These are phyloP conservation scores for Carapus acus DNA, from an alignment of 2,797 vertebrate genomes.

Conservation along the genomic window DNA sequence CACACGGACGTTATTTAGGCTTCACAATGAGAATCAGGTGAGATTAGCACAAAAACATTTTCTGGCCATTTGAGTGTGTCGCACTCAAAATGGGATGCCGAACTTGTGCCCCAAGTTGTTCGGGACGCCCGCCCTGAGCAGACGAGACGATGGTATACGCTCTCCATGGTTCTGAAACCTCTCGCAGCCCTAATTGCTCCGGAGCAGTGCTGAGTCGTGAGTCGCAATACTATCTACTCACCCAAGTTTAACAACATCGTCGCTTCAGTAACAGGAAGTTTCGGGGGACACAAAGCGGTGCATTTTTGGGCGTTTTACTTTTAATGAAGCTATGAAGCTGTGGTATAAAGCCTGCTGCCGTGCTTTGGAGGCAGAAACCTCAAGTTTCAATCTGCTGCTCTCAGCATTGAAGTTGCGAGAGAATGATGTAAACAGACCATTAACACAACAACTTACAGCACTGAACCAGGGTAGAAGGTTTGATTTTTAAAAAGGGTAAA, in stretches of 20 bases:
- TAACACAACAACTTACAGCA: background rate
- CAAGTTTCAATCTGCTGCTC: too few relatives aligned
- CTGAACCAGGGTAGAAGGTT: background rate
- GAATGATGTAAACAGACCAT: background rate
- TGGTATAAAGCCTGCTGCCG: too few relatives aligned
- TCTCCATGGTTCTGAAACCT: slow-evolving; percentile 59
- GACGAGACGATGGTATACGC: slow-evolving; percentile 11
- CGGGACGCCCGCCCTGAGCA: slow-evolving; percentile 2
- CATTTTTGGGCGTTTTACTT: too few relatives aligned
- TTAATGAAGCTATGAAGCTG: too few relatives aligned
- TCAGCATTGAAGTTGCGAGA: background rate
- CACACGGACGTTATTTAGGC: background rate
- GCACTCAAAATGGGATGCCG: too few relatives aligned
- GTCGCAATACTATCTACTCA: too few relatives aligned
- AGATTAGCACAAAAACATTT: background rate
- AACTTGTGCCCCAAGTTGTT: slow-evolving; percentile 25
- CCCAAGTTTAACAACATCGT: too few relatives aligned
- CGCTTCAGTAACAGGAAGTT: too few relatives aligned
- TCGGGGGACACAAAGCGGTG: too few relatives aligned
- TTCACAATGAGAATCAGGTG: slow-evolving; percentile 1
- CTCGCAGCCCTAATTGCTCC: background rate
- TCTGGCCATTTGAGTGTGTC: background rate
- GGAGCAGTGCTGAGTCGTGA: background rate
- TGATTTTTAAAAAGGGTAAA: slow-evolving; percentile 61
- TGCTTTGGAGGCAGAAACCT: too few relatives aligned